Percentiles rank a stretch among this genome's conserved stretches.
Evolutionary conservation across 1,140 invertebrate genomes (phyloP).

Genomic region (Cyclina sinensis): DNA sequence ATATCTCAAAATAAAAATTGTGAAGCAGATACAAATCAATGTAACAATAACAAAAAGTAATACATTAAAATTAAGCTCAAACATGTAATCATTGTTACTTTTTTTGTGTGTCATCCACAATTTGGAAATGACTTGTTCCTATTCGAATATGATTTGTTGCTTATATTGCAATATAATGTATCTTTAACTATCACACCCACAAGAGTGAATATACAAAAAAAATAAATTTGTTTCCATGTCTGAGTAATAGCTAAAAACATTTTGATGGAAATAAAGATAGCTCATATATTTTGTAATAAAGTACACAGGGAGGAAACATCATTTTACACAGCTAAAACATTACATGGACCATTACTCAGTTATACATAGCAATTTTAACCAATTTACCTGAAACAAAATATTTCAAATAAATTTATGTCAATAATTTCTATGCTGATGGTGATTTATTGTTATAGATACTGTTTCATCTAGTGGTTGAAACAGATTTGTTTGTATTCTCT

Average conservation of each 20-base stretch:
- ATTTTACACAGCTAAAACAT: not conserved
- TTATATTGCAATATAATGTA: too few species aligned
- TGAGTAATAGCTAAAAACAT: not conserved
- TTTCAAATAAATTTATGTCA: not conserved
- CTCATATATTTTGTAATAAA: conserved; percentile 24
- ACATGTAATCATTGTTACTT: too few species aligned
- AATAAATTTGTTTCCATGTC: not conserved
- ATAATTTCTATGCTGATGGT: not conserved
- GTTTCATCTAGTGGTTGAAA: not conserved
- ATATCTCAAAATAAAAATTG: too few species aligned
- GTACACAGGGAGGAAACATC: not conserved
- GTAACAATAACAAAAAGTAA: too few species aligned
- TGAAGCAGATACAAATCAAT: too few species aligned
- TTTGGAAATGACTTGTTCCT: too few species aligned
- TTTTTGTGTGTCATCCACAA: too few species aligned
- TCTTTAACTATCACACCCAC: too few species aligned
- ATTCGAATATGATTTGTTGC: too few species aligned
- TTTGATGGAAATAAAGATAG: not conserved
- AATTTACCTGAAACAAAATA: not conserved
- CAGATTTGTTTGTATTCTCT: not conserved
- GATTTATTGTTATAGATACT: not conserved
- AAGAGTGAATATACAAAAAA: not conserved
- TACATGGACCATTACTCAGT: not conserved
- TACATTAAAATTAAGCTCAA: too few species aligned
- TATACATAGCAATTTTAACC: not conserved